Conservation (phyloP, 2,888 invertebrate genomes). For the Beris morrisii region DNA sequence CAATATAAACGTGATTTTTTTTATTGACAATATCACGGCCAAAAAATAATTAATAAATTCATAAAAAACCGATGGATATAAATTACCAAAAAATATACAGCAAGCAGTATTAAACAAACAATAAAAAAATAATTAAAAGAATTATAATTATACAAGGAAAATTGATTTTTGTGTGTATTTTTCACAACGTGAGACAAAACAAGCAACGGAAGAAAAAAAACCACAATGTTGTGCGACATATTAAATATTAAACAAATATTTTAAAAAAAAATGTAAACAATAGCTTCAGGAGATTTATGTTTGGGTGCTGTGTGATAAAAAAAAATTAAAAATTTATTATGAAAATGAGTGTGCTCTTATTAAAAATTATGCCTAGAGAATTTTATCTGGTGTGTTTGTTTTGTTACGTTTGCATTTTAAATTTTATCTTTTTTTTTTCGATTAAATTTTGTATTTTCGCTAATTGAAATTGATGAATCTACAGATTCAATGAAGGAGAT, state of each 20-base stretch:
- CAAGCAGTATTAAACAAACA: neutral
- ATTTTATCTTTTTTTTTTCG: too few species aligned
- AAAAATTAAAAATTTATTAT: too few species aligned
- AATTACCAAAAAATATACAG: neutral
- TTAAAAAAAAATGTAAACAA: neutral
- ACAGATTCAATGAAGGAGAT: too few species aligned
- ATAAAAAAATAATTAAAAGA: constrained; percentile 1
- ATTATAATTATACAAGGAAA: neutral
- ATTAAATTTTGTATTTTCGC: too few species aligned
- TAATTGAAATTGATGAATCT: too few species aligned
- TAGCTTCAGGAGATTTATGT: neutral
- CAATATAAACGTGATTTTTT: too few species aligned
- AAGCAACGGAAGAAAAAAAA: neutral
- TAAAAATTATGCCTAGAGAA: too few species aligned
- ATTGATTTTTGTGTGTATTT: neutral
- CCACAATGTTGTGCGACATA: neutral
- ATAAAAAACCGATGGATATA: neutral
- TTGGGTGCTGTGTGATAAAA: too few species aligned
- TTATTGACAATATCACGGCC: too few species aligned
- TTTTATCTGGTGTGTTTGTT: too few species aligned
- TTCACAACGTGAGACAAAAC: neutral
- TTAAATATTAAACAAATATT: neutral
- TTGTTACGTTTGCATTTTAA: too few species aligned
- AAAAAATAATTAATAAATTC: neutral
- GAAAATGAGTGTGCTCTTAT: too few species aligned